phyloP scores from a whole-genome alignment of 2,797 vertebrate species.

The Cacajao melanocephalus region DNA sequence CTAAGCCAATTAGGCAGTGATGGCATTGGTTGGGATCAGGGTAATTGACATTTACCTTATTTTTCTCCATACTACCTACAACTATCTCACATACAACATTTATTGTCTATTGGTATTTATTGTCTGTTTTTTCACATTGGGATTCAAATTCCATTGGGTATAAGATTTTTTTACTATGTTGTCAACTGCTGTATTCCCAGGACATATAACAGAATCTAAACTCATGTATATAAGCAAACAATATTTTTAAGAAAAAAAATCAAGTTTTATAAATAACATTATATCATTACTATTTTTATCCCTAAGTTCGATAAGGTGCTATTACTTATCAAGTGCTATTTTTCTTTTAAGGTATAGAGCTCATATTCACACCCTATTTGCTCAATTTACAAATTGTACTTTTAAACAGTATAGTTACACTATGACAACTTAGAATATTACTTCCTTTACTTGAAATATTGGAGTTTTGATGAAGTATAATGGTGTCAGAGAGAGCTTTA shows the following conservation, averaged over 20 bases:
- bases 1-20: background rate
- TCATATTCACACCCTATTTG: background rate
- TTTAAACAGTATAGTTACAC: background rate
- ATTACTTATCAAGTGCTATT: background rate
- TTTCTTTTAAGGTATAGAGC: background rate
- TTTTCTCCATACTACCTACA: background rate
- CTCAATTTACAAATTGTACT: background rate
- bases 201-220: background rate
- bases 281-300: background rate
- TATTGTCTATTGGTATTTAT: background rate
- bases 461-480: constrained; percentile 7
- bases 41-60: background rate
- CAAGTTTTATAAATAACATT: background rate
- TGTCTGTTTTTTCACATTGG: background rate
- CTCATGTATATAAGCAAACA: background rate
- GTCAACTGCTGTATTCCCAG: background rate
- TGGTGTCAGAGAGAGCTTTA: background rate
- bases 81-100: background rate
- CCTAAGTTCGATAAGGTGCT: background rate
- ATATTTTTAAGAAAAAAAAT: background rate
- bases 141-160: background rate
- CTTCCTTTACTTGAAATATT: background rate
- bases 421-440: background rate
- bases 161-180: background rate
- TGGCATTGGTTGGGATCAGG: background rate